phyloP scores from a whole-genome alignment of 2,113 vertebrate genomes.

The Eupsittula cactorum region DNA sequence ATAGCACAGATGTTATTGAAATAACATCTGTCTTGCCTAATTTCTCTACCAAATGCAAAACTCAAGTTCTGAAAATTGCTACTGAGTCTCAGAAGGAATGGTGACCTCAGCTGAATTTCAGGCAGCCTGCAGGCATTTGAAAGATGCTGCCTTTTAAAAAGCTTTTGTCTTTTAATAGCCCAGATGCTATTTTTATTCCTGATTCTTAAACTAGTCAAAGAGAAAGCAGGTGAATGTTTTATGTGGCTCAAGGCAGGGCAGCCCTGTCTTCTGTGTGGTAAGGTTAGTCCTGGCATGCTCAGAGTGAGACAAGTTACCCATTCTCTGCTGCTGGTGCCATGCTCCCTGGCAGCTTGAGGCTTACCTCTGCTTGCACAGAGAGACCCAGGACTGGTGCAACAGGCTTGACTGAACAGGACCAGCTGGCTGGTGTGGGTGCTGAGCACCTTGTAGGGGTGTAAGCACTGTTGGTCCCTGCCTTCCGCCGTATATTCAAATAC shows the following conservation, averaged over 20 bases:
- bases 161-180: background rate
- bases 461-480: background rate
- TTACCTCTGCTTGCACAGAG: background rate
- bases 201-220: background rate
- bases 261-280: background rate
- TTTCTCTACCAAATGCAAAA: background rate
- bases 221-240: background rate
- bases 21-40: background rate
- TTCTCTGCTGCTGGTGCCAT: background rate
- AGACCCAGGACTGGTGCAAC: background rate
- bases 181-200: background rate
- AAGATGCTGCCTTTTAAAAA: background rate
- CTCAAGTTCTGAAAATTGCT: background rate
- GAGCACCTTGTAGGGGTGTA: rapidly evolving
- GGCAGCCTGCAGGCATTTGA: background rate
- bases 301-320: background rate
- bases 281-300: background rate
- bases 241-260: background rate
- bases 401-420: background rate
- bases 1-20: background rate
- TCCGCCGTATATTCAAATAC: background rate
- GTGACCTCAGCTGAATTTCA: background rate
- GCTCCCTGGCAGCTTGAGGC: background rate
- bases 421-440: background rate
- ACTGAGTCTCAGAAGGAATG: background rate